These are phyloP conservation scores for Phylloscopus trochilus DNA, from an alignment of 2,113 vertebrate species.

Conservation along the genomic window DNA sequence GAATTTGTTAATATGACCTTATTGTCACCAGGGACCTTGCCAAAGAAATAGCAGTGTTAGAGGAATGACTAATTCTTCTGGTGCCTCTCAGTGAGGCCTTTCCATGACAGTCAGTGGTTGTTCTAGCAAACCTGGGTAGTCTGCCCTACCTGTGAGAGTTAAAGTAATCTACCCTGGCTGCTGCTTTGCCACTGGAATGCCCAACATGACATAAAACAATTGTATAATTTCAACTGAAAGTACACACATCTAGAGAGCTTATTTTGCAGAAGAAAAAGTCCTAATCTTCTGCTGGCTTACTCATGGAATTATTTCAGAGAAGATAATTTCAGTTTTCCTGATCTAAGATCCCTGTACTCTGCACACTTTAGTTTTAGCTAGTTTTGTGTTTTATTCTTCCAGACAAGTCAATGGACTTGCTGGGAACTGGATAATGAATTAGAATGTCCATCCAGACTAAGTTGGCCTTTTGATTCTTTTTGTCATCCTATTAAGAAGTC, in stretches of 20 bases:
- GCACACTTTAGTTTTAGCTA: neutral
- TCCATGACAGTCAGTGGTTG: neutral
- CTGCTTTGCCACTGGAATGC: neutral
- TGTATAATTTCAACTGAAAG: neutral
- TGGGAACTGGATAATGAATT: neutral
- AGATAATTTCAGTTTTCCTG: neutral
- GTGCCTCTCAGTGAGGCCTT: neutral
- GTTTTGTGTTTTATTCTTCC: neutral
- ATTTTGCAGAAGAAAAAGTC: neutral
- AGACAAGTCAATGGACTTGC: neutral
- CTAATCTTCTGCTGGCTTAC: neutral
- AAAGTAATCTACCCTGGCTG: neutral
- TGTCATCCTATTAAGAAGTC: neutral
- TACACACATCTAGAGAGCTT: neutral
- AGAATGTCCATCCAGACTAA: neutral
- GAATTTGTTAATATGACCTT: neutral
- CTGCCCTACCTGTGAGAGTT: neutral
- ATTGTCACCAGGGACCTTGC: neutral
- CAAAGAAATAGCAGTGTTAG: neutral
- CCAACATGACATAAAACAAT: neutral
- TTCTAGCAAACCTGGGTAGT: neutral
- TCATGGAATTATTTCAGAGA: neutral
- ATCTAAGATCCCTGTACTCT: neutral
- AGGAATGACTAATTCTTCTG: neutral
- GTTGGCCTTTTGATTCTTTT: neutral